Conservation (phyloP, 2,888 invertebrate genomes). For the Phortica okadai region DNA sequence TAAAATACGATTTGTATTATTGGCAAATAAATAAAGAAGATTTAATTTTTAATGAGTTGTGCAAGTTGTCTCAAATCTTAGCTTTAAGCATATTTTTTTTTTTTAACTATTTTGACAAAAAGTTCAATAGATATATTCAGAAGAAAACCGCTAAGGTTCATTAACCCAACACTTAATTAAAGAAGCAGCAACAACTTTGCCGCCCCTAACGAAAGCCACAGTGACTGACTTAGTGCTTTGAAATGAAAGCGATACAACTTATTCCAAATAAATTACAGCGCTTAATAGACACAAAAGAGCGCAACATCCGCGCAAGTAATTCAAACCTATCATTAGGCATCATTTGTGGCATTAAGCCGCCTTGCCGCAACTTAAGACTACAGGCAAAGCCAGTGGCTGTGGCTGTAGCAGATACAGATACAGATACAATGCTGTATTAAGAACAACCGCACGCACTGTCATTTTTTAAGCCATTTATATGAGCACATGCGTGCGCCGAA, state of each 20-base stretch:
- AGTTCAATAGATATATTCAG: no score
- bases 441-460: not conserved
- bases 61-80: no score
- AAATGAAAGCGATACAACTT: conserved; percentile 15
- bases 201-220: not conserved
- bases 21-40: not conserved
- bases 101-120: not conserved
- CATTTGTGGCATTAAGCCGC: conserved; percentile 62
- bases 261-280: conserved; percentile 24
- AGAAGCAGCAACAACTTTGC: not conserved
- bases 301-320: conserved; percentile 46
- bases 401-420: not conserved
- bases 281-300: conserved; percentile 23
- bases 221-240: not conserved
- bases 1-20: not conserved
- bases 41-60: no score
- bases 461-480: conserved; percentile 31
- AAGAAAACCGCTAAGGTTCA: conserved; percentile 4
- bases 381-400: not conserved
- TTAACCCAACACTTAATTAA: not conserved
- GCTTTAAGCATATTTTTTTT: no score
- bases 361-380: not conserved
- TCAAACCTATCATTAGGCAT: conserved; percentile 67
- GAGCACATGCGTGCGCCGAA: conserved; percentile 24
- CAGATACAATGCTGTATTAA: not conserved